phyloP scores from a whole-genome alignment of 2,113 vertebrate species.

The Circaetus gallicus region DNA sequence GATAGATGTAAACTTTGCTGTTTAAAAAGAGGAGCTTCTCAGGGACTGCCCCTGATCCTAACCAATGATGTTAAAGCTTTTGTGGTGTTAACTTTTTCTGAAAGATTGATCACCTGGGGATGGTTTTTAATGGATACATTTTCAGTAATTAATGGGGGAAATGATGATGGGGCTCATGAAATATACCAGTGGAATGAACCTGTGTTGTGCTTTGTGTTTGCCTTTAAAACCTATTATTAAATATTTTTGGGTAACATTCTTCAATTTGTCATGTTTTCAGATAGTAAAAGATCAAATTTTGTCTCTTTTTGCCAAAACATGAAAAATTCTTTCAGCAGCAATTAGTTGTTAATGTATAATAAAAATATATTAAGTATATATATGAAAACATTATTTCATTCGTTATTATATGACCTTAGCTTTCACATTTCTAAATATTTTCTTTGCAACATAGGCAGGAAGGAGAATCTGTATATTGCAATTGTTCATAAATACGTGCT shows the following conservation, averaged over 20 bases:
- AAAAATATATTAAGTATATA: neutral
- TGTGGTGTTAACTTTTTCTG: neutral
- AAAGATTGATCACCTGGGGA: neutral
- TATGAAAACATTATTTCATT: neutral
- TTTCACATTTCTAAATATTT: neutral
- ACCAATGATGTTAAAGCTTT: neutral
- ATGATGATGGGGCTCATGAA: neutral
- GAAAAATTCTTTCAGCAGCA: neutral
- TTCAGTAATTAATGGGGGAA: neutral
- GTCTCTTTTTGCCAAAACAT: neutral
- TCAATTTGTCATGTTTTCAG: neutral
- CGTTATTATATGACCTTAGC: neutral
- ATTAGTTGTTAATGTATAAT: neutral
- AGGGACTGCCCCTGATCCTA: neutral
- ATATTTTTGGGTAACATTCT: neutral
- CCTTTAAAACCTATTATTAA: neutral
- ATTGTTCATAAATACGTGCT: neutral
- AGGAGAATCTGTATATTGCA: neutral
- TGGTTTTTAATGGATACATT: neutral
- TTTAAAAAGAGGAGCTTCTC: neutral
- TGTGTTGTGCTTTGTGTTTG: neutral
- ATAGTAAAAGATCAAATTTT: neutral
- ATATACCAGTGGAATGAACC: neutral
- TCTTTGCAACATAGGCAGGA: neutral
- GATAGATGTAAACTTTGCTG: neutral